These are phyloP conservation scores for Cladopsammia gracilis DNA, from an alignment of 64 coral and sea anemone genomes.

Conservation along the genomic window DNA sequence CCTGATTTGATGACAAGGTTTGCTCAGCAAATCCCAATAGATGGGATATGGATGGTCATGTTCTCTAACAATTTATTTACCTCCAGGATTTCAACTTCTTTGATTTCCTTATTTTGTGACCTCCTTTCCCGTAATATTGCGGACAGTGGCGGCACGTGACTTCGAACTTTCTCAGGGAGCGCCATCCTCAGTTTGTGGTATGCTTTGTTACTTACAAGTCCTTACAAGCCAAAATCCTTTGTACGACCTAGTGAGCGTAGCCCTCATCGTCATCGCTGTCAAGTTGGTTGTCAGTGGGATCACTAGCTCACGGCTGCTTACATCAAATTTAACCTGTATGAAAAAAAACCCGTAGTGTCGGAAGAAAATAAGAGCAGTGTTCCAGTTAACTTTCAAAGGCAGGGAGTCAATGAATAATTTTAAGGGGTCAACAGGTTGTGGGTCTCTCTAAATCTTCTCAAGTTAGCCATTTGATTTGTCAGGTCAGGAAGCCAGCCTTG, in stretches of 20 bases:
- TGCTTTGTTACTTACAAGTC: constrained; percentile 48
- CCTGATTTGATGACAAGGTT: no score
- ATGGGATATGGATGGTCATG: no score
- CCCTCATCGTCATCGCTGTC: not conserved
- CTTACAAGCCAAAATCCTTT: not conserved
- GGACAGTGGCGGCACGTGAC: constrained; percentile 20
- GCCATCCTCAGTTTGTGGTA: constrained; percentile 66
- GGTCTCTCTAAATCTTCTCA: no score
- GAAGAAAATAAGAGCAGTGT: constrained; percentile 6
- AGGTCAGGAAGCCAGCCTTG: no score
- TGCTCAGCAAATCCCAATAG: no score
- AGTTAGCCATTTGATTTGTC: no score
- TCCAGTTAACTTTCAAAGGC: no score
- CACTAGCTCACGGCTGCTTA: not conserved
- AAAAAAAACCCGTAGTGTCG: not conserved
- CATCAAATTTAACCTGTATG: not conserved
- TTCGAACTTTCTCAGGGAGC: not conserved
- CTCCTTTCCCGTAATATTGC: not conserved
- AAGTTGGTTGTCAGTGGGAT: not conserved
- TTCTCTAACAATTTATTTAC: constrained; percentile 17
- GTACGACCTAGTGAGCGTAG: not conserved
- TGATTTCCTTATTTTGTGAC: constrained; percentile 30
- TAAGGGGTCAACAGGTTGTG: no score
- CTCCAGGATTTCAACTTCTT: constrained; percentile 42
- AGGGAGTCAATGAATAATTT: no score